Percentiles rank a stretch among this genome's conserved stretches.
phyloP scores from a whole-genome alignment of 2,113 vertebrate genomes.

The Phoenicopterus ruber region DNA sequence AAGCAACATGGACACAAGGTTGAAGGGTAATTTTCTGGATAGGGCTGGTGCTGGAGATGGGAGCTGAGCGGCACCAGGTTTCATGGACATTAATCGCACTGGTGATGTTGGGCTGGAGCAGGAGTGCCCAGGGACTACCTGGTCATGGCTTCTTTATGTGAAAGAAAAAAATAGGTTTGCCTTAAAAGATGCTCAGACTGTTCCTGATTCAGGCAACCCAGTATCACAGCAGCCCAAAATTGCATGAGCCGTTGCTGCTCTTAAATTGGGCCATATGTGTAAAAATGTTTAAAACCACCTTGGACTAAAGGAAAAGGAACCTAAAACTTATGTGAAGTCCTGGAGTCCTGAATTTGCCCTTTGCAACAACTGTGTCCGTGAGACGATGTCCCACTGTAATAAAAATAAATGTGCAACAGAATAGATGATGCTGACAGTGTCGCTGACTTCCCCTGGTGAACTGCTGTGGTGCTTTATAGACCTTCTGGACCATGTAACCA shows the following conservation, averaged over 20 bases:
- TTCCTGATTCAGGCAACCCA: neutral
- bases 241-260: neutral
- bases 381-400: neutral
- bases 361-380: neutral
- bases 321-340: neutral
- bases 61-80: neutral
- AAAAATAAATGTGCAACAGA: neutral
- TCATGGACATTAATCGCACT: no score
- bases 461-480: neutral
- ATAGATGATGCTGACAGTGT: accelerated
- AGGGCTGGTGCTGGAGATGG: neutral
- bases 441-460: neutral
- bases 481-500: neutral
- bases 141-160: neutral
- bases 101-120: neutral
- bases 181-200: neutral
- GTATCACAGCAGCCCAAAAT: neutral
- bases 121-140: neutral
- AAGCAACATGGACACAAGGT: neutral
- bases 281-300: neutral
- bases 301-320: neutral
- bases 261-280: neutral
- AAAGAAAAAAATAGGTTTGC: neutral
- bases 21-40: neutral
- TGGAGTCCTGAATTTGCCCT: neutral